These are phyloP conservation scores for Vulpes ferrilata DNA, from an alignment of 2,113 vertebrate species.

Conservation along the genomic window DNA sequence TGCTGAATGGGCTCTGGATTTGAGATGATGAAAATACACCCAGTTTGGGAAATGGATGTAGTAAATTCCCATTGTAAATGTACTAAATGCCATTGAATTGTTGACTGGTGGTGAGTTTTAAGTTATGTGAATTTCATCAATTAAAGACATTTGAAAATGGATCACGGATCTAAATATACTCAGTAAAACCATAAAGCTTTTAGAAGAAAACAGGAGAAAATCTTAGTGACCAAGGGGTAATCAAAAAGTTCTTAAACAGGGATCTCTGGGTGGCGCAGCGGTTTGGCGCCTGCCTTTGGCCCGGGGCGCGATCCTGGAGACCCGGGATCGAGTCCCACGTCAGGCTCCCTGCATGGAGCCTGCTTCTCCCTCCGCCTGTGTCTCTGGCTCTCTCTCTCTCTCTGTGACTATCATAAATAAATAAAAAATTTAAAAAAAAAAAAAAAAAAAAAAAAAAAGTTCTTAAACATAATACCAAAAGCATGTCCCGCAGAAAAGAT, in stretches of 20 bases:
- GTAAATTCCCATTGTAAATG: neutral
- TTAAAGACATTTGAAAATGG: neutral
- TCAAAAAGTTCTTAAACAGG: neutral
- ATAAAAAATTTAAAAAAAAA: no score
- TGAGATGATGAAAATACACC: neutral
- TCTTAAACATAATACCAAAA: neutral
- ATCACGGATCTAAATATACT: neutral
- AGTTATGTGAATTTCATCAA: neutral
- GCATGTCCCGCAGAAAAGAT: neutral
- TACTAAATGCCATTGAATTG: neutral
- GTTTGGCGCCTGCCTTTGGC: no score
- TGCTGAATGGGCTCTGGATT: neutral
- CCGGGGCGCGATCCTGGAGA: no score
- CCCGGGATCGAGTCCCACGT: no score
- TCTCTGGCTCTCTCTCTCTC: no score
- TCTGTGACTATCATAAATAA: no score
- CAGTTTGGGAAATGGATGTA: neutral
- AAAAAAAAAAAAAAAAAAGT: no score
- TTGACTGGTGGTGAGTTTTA: neutral
- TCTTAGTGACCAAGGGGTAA: neutral
- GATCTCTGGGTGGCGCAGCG: no score
- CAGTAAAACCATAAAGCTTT: neutral
- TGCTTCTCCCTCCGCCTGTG: no score
- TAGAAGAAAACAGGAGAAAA: neutral
- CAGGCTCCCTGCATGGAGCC: no score